Evolutionary conservation across 1,140 invertebrate species (phyloP), one percentile per base, ranked within the genome.

Genomic region (Conus betulinus): DNA sequence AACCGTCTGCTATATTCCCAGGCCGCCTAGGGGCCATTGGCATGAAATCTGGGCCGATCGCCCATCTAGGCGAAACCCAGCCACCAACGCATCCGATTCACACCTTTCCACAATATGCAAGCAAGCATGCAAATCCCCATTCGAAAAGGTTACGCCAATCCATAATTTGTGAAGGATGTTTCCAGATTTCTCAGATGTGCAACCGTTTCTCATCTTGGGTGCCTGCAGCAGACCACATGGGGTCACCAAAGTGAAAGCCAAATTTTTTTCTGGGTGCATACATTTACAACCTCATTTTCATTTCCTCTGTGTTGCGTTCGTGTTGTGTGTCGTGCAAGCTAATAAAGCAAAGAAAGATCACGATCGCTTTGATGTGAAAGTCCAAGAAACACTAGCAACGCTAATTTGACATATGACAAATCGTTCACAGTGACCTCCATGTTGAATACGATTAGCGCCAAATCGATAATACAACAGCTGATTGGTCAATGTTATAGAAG

Each of bases 371-470:
- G 67, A 20, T n/a, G 67, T 63, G 63, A 85, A 60, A 39, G 84
- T 25, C 84, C 67, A 79, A 89, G 83, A 90, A 88, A 87, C 84
- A 88, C 87, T 84, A 90, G 87, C 78, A 88, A 84, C 88, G 89
- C 84, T 86, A 86, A 88, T 88, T 85, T 88, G 87, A 90, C 89
- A 87, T 71, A 71, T 87, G 85, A 90, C 89, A 87, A 87, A 85
- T 89, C 87, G 86, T 85, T 85, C 67, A 53, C 74, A 87, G 79
- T 86, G 87, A 87, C 87, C 87, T 90, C 89, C 89, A 90, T 90
- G 82, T 90, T 90, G 89, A 90, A 90, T 90, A 88, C 87, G 84
- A 88, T 90, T 90, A 87, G 87, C 89, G 89, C 89, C 89, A 89
- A 88, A 90, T 90, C 89, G 81, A 90, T 89, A 87, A 89, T 89